Base-by-base conservation (phyloP, 2,113 vertebrate genomes). In the Labrus mixtus region DNA sequence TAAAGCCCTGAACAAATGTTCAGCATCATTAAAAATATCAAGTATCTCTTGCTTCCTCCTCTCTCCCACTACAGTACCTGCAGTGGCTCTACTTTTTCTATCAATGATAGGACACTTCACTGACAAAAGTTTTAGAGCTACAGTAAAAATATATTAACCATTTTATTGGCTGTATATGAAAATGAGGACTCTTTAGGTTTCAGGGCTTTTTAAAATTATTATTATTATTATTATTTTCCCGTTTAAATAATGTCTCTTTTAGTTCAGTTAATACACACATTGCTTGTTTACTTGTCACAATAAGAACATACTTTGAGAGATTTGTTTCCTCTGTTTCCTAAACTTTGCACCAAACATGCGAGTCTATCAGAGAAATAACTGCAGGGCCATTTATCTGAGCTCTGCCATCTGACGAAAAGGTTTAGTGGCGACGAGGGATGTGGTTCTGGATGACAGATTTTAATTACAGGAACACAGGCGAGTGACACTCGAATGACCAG, bases 361-460 rank as follows among this genome's bases (percentile, higher is more conserved):
- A 58, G 84, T 67, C 76, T 73, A 77, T 70, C 83, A 67, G 81
- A 72, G 82, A 76, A 81, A 90, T 69, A 79, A 77, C 81, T 78
- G 82, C 87, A 83, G 81, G 88, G 79, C 87, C 88, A 82, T 91
- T 93, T 93, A 93, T 93, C 92, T 88, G 90, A 83, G 85, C 85
- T 61, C 87, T 87, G 87, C 90, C 93, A 93, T 94, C 93, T 93
- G 91, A 94, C 81, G 79, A 79, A 90, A 91, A 90, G 90, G 87
- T 93, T 93, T 92, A 92, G 81, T 83, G 87, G 84, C 78, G 84
- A 90, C 88, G 82, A 87, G 89, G 87, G 78, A 93, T 88, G 90
- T 87, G 87, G 94, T 94, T 94, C 92, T 94, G 93, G 90, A 93
- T 94, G 94, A 92, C 90, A 93, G 93, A 87, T 93, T 95, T 95